Percentiles rank a stretch among this genome's conserved stretches.
phyloP scores from a whole-genome alignment of 2,113 vertebrate species.

The Brevimyrus niger region DNA sequence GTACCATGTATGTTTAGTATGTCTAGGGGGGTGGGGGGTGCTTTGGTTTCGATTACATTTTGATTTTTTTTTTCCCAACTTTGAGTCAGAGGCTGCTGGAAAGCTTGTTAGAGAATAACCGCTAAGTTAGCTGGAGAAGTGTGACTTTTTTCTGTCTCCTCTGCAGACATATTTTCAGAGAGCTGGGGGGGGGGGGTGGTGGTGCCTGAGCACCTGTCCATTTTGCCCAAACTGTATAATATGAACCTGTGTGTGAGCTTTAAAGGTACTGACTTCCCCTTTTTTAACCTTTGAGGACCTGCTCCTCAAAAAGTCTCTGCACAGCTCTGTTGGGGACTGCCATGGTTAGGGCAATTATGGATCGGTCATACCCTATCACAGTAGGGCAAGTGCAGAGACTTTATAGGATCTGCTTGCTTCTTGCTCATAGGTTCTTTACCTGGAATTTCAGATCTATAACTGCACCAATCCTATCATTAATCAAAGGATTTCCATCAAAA shows the following conservation, averaged over 20 bases:
- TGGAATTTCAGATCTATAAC: background rate
- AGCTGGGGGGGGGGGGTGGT: background rate
- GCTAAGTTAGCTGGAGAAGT: background rate
- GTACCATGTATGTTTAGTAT: background rate
- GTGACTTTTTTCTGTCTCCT: background rate
- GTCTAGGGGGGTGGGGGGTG: background rate
- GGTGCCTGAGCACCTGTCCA: background rate
- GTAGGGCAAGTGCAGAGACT: background rate
- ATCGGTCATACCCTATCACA: background rate
- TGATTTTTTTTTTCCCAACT: background rate
- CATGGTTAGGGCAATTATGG: background rate
- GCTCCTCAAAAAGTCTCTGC: background rate
- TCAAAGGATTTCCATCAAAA: background rate
- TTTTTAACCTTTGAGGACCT: background rate
- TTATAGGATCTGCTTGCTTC: background rate
- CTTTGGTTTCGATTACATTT: background rate
- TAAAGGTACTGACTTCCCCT: background rate
- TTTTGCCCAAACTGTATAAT: background rate
- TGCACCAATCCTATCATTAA: background rate
- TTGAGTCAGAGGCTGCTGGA: background rate
- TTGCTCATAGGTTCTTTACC: background rate
- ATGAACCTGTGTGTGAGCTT: background rate
- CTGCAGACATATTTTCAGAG: background rate
- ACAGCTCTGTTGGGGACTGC: background rate
- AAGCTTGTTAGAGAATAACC: background rate